Percentiles rank a stretch among this genome's conserved stretches.
Evolutionary conservation across 2,797 vertebrate genomes (phyloP).

Genomic region (Pantherophis vulpinus): DNA sequence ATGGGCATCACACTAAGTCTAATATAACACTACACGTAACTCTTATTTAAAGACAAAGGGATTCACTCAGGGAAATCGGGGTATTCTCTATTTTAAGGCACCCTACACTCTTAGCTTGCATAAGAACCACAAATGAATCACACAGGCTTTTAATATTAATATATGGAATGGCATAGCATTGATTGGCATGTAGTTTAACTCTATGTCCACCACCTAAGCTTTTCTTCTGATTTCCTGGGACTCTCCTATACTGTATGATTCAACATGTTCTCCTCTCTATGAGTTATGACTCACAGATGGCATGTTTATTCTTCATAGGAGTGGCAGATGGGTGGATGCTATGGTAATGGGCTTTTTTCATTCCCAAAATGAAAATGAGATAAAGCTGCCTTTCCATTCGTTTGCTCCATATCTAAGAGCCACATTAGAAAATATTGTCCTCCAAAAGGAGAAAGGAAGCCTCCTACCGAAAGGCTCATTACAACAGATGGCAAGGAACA

Average conservation of each 20-base stretch:
- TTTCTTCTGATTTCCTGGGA: conserved; percentile 2
- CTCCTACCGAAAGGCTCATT: background rate
- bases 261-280: conserved; percentile 40
- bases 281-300: conserved; percentile 45
- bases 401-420: background rate
- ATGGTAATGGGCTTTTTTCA: conserved; percentile 5
- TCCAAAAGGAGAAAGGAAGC: background rate
- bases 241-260: conserved; percentile 19
- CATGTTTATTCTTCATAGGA: conserved; percentile 41
- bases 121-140: background rate
- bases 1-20: background rate
- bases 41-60: background rate
- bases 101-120: background rate
- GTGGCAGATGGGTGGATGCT: conserved; percentile 32
- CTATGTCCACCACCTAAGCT: background rate
- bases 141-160: background rate
- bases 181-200: background rate
- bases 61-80: background rate
- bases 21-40: background rate
- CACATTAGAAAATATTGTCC: background rate
- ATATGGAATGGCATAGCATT: background rate
- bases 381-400: background rate
- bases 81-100: background rate
- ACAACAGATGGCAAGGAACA: background rate
- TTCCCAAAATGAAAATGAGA: conserved; percentile 23